Evolutionary conservation across 1,140 invertebrate species (phyloP).

Genomic region (Drosophila pseudoananassae): DNA sequence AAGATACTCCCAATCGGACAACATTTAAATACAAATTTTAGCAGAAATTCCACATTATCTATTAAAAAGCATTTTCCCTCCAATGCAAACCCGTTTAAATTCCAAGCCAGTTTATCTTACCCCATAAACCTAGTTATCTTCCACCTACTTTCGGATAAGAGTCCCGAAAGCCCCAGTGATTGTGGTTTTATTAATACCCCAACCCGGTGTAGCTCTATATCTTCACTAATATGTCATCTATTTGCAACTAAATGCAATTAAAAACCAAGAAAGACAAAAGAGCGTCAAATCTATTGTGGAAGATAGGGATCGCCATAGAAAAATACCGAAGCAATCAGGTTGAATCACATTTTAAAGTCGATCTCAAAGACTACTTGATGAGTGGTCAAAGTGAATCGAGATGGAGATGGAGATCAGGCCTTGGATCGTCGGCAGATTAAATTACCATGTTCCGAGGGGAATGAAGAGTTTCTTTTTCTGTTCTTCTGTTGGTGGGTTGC

Average conservation of each 20-base stretch:
- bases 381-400: slow-evolving; percentile 76
- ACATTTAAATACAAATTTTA: slow-evolving; percentile 45
- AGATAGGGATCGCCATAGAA: slow-evolving; percentile 8
- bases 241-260: slow-evolving; percentile 76
- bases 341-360: slow-evolving; percentile 69
- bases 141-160: slow-evolving; percentile 24
- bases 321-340: slow-evolving; percentile 55
- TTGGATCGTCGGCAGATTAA: slow-evolving; percentile 61
- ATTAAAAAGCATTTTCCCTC: slow-evolving; percentile 8
- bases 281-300: slow-evolving; percentile 70
- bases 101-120: slow-evolving; percentile 7
- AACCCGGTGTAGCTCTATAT: slow-evolving; percentile 18
- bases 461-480: slow-evolving; percentile 34
- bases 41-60: slow-evolving; percentile 43
- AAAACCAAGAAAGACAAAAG: slow-evolving; percentile 51
- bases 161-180: slow-evolving; percentile 11
- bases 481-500: slow-evolving; percentile 53
- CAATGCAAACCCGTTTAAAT: slow-evolving; percentile 2
- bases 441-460: slow-evolving; percentile 65
- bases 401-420: slow-evolving; percentile 65
- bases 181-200: slow-evolving; percentile 19
- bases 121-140: slow-evolving; percentile 40
- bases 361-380: slow-evolving; percentile 72
- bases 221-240: slow-evolving; percentile 75
- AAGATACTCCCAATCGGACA: slow-evolving; percentile 12